phyloP scores from a whole-genome alignment of 1,140 invertebrate species.

The Elymnias hypermnestra region DNA sequence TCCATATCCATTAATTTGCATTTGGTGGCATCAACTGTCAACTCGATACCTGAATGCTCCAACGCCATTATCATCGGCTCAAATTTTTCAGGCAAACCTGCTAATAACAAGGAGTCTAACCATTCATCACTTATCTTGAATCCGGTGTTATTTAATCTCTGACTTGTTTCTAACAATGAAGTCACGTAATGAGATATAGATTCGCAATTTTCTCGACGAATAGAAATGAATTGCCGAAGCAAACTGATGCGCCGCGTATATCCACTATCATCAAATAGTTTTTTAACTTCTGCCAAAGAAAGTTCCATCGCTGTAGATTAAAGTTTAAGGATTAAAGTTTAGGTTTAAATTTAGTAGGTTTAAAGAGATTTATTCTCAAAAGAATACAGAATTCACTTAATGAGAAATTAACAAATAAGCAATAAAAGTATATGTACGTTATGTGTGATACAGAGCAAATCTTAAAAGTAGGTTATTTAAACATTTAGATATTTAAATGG shows the following conservation, averaged over 20 bases:
- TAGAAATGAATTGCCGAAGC: not conserved
- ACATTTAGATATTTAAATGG: too few relatives aligned
- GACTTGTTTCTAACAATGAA: constrained; percentile 6
- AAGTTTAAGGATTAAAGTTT: too few relatives aligned
- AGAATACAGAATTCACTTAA: too few relatives aligned
- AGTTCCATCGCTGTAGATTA: too few relatives aligned
- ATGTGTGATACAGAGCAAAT: too few relatives aligned
- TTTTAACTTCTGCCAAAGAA: not conserved
- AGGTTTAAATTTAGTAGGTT: too few relatives aligned
- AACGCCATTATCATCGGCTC: not conserved
- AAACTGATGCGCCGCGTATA: not conserved
- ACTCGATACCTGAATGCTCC: not conserved
- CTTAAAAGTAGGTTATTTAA: too few relatives aligned
- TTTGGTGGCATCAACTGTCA: not conserved
- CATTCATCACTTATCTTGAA: not conserved
- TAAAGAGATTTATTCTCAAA: too few relatives aligned
- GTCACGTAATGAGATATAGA: constrained; percentile 1
- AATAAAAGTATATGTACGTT: too few relatives aligned
- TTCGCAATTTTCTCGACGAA: not conserved
- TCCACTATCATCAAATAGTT: not conserved
- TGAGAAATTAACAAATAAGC: too few relatives aligned
- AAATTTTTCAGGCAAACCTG: constrained; percentile 1
- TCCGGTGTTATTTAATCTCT: not conserved
- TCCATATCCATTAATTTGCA: not conserved
- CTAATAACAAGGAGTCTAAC: not conserved